Evolutionary conservation across 2,113 vertebrate species (phyloP).

Genomic region (Mesocricetus auratus): DNA sequence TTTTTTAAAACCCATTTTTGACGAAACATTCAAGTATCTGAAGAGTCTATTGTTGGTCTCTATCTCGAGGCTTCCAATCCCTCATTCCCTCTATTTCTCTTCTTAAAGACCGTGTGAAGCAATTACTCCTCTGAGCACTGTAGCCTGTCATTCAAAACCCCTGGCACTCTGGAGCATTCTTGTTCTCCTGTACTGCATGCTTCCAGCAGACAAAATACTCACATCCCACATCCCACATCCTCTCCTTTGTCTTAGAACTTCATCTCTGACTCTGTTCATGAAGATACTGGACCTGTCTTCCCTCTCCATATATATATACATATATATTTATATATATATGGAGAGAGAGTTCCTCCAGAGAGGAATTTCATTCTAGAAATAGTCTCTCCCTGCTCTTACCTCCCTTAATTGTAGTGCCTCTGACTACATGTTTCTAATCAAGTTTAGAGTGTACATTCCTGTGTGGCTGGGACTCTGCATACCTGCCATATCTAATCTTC

Average conservation of each 20-base stretch:
- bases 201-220: not conserved
- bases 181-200: not conserved
- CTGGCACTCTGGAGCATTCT: too few species aligned
- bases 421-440: not conserved
- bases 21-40: not conserved
- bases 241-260: not conserved
- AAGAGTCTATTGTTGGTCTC: not conserved
- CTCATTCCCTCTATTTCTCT: not conserved
- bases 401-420: not conserved
- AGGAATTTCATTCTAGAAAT: not conserved
- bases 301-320: too few species aligned
- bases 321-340: too few species aligned
- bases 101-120: not conserved
- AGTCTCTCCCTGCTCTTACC: not conserved
- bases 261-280: not conserved
- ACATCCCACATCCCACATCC: too few species aligned
- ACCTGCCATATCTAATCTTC: not conserved
- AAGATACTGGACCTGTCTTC: not conserved
- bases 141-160: not conserved
- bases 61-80: not conserved
- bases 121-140: not conserved
- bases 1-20: not conserved
- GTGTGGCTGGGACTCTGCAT: not conserved
- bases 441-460: not conserved
- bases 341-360: not conserved